Percentiles rank a stretch among this genome's conserved stretches.
These are phyloP conservation scores for Drosophila carrolli DNA, from an alignment of 1,140 invertebrate species.

Conservation along the genomic window DNA sequence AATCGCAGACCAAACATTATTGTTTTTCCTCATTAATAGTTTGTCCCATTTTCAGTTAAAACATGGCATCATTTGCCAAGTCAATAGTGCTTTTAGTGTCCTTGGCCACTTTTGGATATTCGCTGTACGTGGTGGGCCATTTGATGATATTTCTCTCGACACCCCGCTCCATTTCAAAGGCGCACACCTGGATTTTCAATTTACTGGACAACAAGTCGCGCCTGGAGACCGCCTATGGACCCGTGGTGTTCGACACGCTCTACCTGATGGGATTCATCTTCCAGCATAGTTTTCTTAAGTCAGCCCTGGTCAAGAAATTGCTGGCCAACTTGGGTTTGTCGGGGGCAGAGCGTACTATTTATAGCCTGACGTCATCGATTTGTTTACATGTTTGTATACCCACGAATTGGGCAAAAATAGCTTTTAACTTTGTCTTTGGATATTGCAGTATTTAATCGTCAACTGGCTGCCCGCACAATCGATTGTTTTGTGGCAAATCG, in stretches of 20 bases:
- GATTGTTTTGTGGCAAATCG: slow-evolving; percentile 85
- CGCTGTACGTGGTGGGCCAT: slow-evolving; percentile 73
- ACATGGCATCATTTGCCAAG: slow-evolving; percentile 64
- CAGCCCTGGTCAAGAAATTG: slow-evolving; percentile 81
- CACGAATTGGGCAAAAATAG: slow-evolving; percentile 2
- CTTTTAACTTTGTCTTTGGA: slow-evolving; percentile 1
- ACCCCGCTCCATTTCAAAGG: slow-evolving; percentile 57
- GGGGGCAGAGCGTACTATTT: slow-evolving; percentile 85
- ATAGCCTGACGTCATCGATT: slow-evolving; percentile 85
- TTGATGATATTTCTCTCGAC: slow-evolving; percentile 74
- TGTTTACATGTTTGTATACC: slow-evolving; percentile 77
- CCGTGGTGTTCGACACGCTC: slow-evolving; percentile 84
- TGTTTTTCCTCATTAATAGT: background rate
- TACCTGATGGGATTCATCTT: slow-evolving; percentile 85
- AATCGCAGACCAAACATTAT: background rate
- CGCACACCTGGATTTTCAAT: slow-evolving; percentile 80
- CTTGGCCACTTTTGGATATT: slow-evolving; percentile 59
- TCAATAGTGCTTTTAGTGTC: slow-evolving; percentile 59
- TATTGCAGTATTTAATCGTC: slow-evolving; percentile 73
- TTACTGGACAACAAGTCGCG: slow-evolving; percentile 75
- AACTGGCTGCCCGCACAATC: slow-evolving; percentile 85
- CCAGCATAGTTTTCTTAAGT: slow-evolving; percentile 86
- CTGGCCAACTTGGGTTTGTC: slow-evolving; percentile 81
- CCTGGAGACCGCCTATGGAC: slow-evolving; percentile 75
- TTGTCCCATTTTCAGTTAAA: background rate